These are phyloP conservation scores for Orthosia gracilis DNA, from an alignment of 2,888 invertebrate species.

Conservation along the genomic window DNA sequence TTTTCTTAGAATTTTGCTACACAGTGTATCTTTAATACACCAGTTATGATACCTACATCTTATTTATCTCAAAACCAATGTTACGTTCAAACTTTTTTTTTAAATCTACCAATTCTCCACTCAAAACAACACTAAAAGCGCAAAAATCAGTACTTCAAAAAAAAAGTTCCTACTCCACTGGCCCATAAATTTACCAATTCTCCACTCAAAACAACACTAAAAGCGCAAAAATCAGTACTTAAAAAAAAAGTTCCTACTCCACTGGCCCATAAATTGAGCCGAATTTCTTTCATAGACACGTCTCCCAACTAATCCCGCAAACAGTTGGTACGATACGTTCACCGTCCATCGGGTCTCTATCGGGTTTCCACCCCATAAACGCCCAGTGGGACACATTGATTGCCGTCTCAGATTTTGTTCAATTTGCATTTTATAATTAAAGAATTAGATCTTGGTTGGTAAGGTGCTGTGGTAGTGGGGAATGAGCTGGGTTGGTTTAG, in stretches of 20 bases:
- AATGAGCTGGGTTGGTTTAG: constrained; percentile 28
- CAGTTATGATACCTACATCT: too few species aligned
- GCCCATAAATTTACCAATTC: too few species aligned
- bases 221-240: too few species aligned
- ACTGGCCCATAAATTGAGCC: constrained; percentile 28
- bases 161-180: too few species aligned
- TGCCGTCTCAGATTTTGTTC: constrained; percentile 74
- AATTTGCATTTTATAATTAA: constrained; percentile 91
- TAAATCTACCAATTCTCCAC: neutral
- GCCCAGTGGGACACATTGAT: constrained; percentile 83
- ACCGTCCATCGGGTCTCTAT: constrained; percentile 77
- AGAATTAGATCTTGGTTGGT: constrained; percentile 79
- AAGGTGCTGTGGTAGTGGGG: constrained; percentile 18
- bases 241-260: constrained; percentile 4
- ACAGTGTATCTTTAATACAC: too few species aligned
- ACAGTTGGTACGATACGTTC: constrained; percentile 72
- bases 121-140: neutral
- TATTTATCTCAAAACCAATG: neutral
- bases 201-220: too few species aligned
- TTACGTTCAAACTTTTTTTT: neutral
- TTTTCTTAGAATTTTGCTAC: too few species aligned
- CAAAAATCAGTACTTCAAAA: neutral
- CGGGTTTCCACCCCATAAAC: constrained; percentile 87
- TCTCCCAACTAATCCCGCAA: constrained; percentile 66
- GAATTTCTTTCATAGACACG: constrained; percentile 45